Conservation (phyloP, 2,113 vertebrate genomes). For the Hippocampus abdominalis region DNA sequence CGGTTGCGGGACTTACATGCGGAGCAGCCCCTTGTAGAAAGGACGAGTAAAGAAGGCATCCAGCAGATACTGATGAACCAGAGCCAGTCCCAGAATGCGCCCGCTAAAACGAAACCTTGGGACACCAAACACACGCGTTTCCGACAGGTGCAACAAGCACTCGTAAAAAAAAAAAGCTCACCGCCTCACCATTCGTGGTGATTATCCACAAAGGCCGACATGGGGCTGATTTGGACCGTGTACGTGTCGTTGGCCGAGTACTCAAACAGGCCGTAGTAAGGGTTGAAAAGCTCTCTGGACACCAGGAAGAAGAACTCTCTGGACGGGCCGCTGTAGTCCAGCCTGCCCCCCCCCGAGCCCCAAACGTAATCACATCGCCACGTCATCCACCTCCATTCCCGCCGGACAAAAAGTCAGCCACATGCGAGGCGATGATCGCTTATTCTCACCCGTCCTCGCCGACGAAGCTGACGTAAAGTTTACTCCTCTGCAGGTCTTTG, state of each 20-base stretch:
- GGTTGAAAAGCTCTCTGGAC: constrained; percentile 97
- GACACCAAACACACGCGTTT: background rate
- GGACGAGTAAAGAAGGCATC: constrained; percentile 98
- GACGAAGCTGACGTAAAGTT: constrained; percentile 95
- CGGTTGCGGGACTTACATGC: constrained; percentile 81
- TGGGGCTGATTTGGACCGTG: constrained; percentile 98
- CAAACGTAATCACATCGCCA: background rate
- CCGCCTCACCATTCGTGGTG: constrained; percentile 93
- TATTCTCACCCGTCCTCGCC: constrained; percentile 95
- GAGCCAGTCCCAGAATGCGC: constrained; percentile 92
- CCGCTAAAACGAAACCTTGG: constrained; percentile 97
- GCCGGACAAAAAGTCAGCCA: background rate
- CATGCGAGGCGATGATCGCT: accelerated
- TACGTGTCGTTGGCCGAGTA: constrained; percentile 99
- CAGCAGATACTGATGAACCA: constrained; percentile 97
- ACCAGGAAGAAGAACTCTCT: constrained; percentile 98
- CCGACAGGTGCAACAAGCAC: background rate
- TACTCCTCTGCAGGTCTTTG: constrained; percentile 96
- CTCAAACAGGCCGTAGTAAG: constrained; percentile 97
- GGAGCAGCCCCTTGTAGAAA: constrained; percentile 97
- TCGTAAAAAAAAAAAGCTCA: background rate
- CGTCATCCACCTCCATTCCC: background rate
- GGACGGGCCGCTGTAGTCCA: constrained; percentile 98
- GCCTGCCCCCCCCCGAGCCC: constrained; percentile 58
- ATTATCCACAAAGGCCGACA: constrained; percentile 99